Evolutionary conservation across 2,888 invertebrate genomes (phyloP).

Genomic region (Cremastobaeus sp.): DNA sequence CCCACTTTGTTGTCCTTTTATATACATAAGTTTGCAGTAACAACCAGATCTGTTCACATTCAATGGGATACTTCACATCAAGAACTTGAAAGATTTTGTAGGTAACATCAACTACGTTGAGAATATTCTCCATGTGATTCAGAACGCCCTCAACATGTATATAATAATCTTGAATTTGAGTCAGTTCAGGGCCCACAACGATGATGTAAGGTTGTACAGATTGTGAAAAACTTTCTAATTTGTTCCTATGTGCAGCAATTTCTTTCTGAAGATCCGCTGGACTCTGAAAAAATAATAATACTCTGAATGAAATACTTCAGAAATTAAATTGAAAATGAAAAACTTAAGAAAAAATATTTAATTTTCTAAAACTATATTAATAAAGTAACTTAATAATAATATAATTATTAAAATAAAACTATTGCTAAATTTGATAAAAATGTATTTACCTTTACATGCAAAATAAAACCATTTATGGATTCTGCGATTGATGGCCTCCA

Average conservation of each 20-base stretch:
- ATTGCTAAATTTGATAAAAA: constrained; percentile 2
- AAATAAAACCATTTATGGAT: constrained; percentile 42
- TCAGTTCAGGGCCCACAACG: constrained; percentile 16
- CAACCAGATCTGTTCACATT: constrained; percentile 36
- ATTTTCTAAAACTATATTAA: constrained; percentile 5
- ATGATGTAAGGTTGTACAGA: constrained; percentile 41
- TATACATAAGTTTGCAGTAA: constrained; percentile 34
- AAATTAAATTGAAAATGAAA: background rate
- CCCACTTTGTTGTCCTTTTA: constrained; percentile 8
- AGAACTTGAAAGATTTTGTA: constrained; percentile 41
- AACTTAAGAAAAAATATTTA: background rate
- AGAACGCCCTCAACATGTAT: constrained; percentile 23
- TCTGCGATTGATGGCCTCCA: constrained; percentile 45
- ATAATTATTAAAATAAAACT: constrained; percentile 16
- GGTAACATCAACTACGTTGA: constrained; percentile 14
- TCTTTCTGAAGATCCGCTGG: constrained; percentile 23
- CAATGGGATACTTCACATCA: constrained; percentile 24
- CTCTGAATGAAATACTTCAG: background rate
- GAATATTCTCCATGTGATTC: constrained; percentile 32
- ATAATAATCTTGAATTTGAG: constrained; percentile 14
- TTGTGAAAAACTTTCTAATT: background rate
- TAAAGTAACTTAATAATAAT: constrained; percentile 11
- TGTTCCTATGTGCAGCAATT: background rate
- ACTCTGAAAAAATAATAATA: constrained; percentile 10
- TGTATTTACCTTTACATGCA: constrained; percentile 41